These are phyloP conservation scores for Ptychobarbus kaznakovi DNA, from an alignment of 2,797 vertebrate species.

Conservation along the genomic window DNA sequence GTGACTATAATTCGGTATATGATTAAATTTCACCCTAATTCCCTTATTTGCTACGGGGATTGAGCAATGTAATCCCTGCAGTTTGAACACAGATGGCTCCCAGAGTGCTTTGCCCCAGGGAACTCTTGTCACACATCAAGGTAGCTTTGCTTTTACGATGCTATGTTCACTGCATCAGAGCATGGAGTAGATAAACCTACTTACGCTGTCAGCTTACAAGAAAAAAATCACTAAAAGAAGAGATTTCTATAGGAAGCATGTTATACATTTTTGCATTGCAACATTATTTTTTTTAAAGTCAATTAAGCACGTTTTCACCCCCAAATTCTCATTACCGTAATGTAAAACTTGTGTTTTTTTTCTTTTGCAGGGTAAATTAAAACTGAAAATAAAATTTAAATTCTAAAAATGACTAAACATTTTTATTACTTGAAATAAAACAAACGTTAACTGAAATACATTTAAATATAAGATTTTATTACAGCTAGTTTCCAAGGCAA, in stretches of 20 bases:
- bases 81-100: slow-evolving; percentile 45
- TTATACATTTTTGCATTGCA: background rate
- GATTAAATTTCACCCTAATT: slow-evolving; percentile 65
- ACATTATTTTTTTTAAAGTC: background rate
- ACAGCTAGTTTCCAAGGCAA: background rate
- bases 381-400: background rate
- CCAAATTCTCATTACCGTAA: background rate
- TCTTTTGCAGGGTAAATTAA: background rate
- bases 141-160: slow-evolving; percentile 51
- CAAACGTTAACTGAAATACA: no score
- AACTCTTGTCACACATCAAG: slow-evolving; percentile 57
- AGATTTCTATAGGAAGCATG: background rate
- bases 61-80: slow-evolving; percentile 57
- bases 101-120: slow-evolving; percentile 53
- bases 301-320: background rate
- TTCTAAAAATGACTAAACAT: no score
- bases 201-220: background rate
- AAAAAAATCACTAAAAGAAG: background rate
- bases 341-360: background rate
- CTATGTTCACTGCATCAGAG: slow-evolving; percentile 10
- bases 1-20: slow-evolving; percentile 45
- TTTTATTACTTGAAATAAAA: no score
- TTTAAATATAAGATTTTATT: background rate
- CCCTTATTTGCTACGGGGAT: slow-evolving; percentile 63
- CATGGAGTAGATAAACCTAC: slow-evolving; percentile 35